phyloP scores from a whole-genome alignment of 2,797 vertebrate species.

The Sebastes kiyomatsui region DNA sequence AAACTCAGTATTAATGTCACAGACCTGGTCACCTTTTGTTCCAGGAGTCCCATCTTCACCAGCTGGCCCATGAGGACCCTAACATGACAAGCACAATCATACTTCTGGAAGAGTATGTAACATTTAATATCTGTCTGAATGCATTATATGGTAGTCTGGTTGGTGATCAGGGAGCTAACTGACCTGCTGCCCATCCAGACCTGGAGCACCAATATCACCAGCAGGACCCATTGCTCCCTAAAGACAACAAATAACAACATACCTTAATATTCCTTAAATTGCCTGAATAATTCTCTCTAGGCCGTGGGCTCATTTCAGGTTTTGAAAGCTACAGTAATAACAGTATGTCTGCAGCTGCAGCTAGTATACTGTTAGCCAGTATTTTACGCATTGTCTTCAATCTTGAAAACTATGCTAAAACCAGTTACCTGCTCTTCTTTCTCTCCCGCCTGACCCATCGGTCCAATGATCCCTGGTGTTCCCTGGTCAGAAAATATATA shows the following conservation, averaged over 20 bases:
- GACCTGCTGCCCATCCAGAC: constrained; percentile 86
- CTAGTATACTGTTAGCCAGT: too few relatives aligned
- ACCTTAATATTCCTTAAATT: not conserved
- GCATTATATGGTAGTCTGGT: not conserved
- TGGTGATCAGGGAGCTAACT: constrained; percentile 8
- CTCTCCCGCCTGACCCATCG: constrained; percentile 71
- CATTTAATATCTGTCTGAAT: not conserved
- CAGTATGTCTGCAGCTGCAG: not conserved
- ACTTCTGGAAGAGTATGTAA: not conserved
- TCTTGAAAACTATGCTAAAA: not conserved
- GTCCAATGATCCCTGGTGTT: constrained; percentile 69
- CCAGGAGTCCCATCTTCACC: constrained; percentile 81
- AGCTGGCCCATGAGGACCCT: constrained; percentile 79
- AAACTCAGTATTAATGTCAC: constrained; percentile 14
- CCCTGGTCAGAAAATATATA: constrained; percentile 49
- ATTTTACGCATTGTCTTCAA: not conserved
- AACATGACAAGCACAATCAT: not conserved
- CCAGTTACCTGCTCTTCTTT: constrained; percentile 83
- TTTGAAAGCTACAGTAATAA: not conserved
- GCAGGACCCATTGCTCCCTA: constrained; percentile 77
- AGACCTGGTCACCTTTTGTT: constrained; percentile 83
- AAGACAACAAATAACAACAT: not conserved
- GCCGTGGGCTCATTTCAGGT: not conserved
- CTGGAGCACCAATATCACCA: constrained; percentile 73
- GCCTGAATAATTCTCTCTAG: not conserved